Evolutionary conservation across 1,140 invertebrate genomes (phyloP), one percentile per base, ranked within the genome.

Genomic region (Trissolcus basalis): DNA sequence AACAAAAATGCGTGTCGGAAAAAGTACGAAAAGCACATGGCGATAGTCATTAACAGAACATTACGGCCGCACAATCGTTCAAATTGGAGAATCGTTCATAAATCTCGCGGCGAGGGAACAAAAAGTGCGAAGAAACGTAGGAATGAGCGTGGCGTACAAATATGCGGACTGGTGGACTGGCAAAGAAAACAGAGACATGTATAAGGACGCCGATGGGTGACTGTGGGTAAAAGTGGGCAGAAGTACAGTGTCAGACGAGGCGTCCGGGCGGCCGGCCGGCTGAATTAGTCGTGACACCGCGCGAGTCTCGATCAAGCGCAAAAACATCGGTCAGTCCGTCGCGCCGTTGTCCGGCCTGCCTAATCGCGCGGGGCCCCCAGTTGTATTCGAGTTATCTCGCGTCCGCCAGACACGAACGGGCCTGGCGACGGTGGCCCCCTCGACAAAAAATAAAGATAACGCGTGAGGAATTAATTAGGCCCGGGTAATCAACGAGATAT

Each of bases 381-480:
- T 39, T 43, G 47, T 73, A 60, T 51, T 13, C 35, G 55, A 36
- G 53, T 76, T 79, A 76, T 79, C 68, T 76, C 55, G 63, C 65
- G 47, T 56, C 47, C 64, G 47, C 53, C 43, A n/a, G 51, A 63
- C 65, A 70, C 53, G 70, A 78, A 68, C 70, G 60, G 27, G 59
- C 15, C 27, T 27, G 59, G 60, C 76, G 77, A 73, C 78, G 73
- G 61, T 74, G 78, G 77, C 70, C 71, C 61, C 47, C 69, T 44
- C 50, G 69, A 65, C 73, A 84, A 83, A 83, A 27, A 85, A 82
- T 80, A 80, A 83, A 84, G 83, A 85, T 86, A 86, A 86, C 85
- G 80, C 77, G 77, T 84, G 82, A 86, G 80, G 85, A 86, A 86
- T 86, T 86, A 86, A 86, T 86, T 86, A 86, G 84, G 82, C 82